A percentile compares a stretch with the other conserved stretches of the same genome.
Evolutionary conservation across 2,888 invertebrate species (phyloP).

Genomic region (Ectobius pallidus): DNA sequence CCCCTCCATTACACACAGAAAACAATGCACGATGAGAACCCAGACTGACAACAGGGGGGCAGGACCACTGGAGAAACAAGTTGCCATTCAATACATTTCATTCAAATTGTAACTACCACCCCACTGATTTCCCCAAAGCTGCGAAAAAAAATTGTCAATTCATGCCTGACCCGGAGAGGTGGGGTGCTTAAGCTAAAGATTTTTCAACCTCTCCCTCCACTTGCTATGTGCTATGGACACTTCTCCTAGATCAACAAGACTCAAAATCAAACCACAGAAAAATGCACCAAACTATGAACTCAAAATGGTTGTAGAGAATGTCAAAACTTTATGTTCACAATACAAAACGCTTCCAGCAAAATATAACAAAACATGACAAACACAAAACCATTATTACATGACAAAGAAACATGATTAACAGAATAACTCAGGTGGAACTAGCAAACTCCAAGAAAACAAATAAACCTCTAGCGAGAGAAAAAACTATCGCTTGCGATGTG

Average conservation of each 20-base stretch:
- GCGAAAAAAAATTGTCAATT: constrained; percentile 30
- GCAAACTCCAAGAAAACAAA: constrained; percentile 8
- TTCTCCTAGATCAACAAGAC: constrained; percentile 42
- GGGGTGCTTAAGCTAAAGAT: constrained; percentile 28
- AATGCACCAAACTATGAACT: constrained; percentile 5
- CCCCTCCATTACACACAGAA: constrained; percentile 13
- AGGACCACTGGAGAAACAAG: constrained; percentile 34
- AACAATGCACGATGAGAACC: constrained; percentile 23
- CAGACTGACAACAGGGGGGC: constrained; percentile 15
- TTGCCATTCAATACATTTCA: constrained; percentile 26
- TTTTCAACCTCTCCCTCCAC: constrained; percentile 39
- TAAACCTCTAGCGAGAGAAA: not conserved
- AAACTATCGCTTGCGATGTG: not conserved
- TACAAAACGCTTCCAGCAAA: constrained; percentile 1
- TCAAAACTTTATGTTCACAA: not conserved
- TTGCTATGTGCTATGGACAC: constrained; percentile 41
- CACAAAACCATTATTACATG: constrained; percentile 12
- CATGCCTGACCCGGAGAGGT: constrained; percentile 40
- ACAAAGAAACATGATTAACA: constrained; percentile 15
- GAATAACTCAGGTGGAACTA: constrained; percentile 21
- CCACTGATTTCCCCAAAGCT: constrained; percentile 33
- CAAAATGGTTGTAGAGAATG: not conserved
- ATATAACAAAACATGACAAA: constrained; percentile 26
- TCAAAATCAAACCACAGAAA: constrained; percentile 43
- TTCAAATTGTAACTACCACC: constrained; percentile 10